phyloP scores from a whole-genome alignment of 1,140 invertebrate species.

The Goniozus legneri region DNA sequence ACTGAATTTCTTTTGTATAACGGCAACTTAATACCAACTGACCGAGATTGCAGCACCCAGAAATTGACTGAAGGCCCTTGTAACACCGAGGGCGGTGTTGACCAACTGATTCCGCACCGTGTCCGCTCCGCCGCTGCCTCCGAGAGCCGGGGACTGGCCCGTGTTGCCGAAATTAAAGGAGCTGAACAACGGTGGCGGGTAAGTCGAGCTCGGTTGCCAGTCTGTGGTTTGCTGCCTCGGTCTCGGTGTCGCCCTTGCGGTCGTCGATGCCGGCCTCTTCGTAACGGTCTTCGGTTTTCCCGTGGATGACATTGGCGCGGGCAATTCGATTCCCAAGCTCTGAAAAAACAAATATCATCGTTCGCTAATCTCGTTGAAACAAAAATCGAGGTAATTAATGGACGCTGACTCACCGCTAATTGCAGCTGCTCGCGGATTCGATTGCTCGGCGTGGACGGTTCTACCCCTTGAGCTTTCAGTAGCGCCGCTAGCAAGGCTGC shows the following conservation, averaged over 20 bases:
- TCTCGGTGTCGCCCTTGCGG: conserved; percentile 19
- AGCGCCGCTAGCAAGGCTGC: conserved; percentile 65
- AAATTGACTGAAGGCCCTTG: conserved; percentile 69
- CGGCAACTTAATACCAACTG: no score
- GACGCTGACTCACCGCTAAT: conserved; percentile 54
- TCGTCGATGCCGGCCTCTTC: conserved; percentile 23
- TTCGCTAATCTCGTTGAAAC: no score
- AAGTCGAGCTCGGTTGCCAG: conserved; percentile 42
- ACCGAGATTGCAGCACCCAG: conserved; percentile 72
- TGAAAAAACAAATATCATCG: conserved; percentile 7
- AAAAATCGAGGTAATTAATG: background rate
- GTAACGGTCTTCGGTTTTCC: conserved; percentile 17
- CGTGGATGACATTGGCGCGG: conserved; percentile 10
- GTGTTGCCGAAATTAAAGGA: conserved; percentile 24
- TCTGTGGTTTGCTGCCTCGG: conserved; percentile 17
- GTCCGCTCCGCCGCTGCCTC: conserved; percentile 19
- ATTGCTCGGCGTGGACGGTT: conserved; percentile 60
- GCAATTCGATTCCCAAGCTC: conserved; percentile 12
- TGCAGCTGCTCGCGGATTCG: conserved; percentile 55
- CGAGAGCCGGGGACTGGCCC: conserved; percentile 6
- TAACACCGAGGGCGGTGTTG: conserved; percentile 68
- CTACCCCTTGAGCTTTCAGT: conserved; percentile 65
- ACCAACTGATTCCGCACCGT: conserved; percentile 61
- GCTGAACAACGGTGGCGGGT: conserved; percentile 47
- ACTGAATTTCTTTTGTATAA: no score